Percentiles rank a stretch among this genome's conserved stretches.
phyloP scores from a whole-genome alignment of 2,888 invertebrate genomes.

The Yponomeuta cagnagella region DNA sequence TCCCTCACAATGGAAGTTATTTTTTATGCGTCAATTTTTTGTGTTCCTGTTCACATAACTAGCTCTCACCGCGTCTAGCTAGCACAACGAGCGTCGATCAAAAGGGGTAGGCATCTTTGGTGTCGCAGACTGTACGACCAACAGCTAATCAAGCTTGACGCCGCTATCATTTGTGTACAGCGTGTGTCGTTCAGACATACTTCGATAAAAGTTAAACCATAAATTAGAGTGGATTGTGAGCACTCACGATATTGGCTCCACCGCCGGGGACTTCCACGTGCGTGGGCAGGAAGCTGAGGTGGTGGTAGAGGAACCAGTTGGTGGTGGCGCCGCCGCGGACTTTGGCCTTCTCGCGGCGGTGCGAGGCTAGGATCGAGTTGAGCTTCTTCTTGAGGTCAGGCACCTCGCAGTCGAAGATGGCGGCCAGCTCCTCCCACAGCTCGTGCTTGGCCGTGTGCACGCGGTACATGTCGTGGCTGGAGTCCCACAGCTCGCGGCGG shows the following conservation, averaged over 20 bases:
- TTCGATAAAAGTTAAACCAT: background rate
- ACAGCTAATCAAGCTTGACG: no score
- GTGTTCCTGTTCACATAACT: no score
- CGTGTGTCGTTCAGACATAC: no score
- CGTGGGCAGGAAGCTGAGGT: constrained; percentile 49
- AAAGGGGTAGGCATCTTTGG: no score
- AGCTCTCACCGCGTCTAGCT: no score
- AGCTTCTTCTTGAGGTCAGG: constrained; percentile 55
- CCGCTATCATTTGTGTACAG: no score
- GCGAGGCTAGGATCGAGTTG: constrained; percentile 62
- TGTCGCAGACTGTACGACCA: no score
- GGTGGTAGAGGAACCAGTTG: constrained; percentile 54
- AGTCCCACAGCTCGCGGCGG: constrained; percentile 52
- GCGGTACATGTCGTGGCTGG: constrained; percentile 39
- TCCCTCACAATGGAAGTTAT: no score
- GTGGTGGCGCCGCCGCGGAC: constrained; percentile 46
- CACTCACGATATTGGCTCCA: background rate
- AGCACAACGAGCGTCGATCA: no score
- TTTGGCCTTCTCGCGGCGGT: constrained; percentile 54
- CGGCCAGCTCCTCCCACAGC: constrained; percentile 51
- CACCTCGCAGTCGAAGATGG: constrained; percentile 49
- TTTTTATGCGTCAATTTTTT: no score
- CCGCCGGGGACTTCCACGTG: constrained; percentile 32
- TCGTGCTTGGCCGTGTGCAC: constrained; percentile 50
- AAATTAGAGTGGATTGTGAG: background rate